Evolutionary conservation across 2,888 invertebrate species (phyloP), one percentile per base, ranked within the genome.

Genomic region (Invenusta paracnida): DNA sequence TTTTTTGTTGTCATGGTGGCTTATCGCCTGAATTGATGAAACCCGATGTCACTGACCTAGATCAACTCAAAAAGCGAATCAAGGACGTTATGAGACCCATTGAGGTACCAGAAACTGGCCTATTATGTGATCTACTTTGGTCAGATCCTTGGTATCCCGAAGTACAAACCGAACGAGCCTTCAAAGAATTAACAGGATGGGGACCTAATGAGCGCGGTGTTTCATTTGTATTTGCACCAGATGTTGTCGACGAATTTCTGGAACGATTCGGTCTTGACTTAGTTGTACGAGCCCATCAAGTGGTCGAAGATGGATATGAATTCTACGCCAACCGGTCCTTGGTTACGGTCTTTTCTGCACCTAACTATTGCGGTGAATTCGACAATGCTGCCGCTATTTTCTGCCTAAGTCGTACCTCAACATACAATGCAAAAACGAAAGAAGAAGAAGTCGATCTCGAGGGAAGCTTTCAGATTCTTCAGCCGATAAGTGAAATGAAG

Each of bases 1-100:
- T 92, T 87, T 90, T 92, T 87, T 92, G 92, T 88, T 91, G 90
- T 88, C 92, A 92, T 86, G 92, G 92, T n/a, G 92, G 92, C 0
- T 89, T 92, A n/a, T 91, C 91, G n/a, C 92, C 92, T 0, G 90
- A 92, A 85, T 89, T 92, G 25, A 30, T 85, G 30, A 85, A 85
- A 82, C 85, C 85, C 0, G 85, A 85, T 30, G 81, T 85, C 29
- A 73, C 79, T 1, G 81, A 79, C 27, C 30, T 85, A 28, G 85
- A 85, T 81, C 67, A 85, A 1, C 81, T 85, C 17, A 85, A 85
- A 29, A 48, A 86, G n/a, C 85, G 73, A 23, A 67, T 86, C 28
- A 85, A 67, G 29, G 30, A 48, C 11, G 66, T 86, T 67, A 73
- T 30, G 23, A 5, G 86, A 27, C 86, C 86, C 25, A 86, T 85